Evolutionary conservation across 1,140 invertebrate species (phyloP).

Genomic region (Episyrphus balteatus): DNA sequence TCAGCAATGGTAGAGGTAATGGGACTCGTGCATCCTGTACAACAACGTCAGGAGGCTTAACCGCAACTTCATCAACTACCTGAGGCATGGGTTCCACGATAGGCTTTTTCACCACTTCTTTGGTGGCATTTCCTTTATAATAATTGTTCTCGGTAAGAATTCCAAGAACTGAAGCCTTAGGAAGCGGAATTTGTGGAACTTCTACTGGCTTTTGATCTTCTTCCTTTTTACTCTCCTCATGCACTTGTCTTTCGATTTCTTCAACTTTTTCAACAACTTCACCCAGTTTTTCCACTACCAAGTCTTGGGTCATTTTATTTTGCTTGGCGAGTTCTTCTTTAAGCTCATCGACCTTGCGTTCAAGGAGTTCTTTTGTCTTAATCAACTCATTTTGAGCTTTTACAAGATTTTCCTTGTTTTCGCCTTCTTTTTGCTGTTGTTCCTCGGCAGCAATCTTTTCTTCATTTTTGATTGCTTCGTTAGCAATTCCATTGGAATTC

Average conservation of each 20-base stretch:
- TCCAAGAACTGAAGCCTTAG: constrained; percentile 17
- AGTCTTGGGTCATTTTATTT: constrained; percentile 20
- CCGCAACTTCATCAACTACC: constrained; percentile 23
- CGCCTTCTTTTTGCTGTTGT: constrained; percentile 30
- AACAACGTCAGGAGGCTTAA: not conserved
- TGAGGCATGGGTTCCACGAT: constrained; percentile 30
- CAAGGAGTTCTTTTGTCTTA: constrained; percentile 42
- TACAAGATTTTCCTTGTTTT: constrained; percentile 36
- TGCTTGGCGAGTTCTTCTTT: constrained; percentile 36
- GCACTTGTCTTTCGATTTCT: constrained; percentile 9
- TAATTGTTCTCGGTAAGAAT: constrained; percentile 22
- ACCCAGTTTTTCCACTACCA: constrained; percentile 13
- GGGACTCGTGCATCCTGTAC: constrained; percentile 16
- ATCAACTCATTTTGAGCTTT: constrained; percentile 43
- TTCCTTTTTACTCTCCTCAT: constrained; percentile 2
- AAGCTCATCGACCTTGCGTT: constrained; percentile 38
- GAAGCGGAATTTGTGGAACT: not conserved
- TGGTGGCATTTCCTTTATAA: constrained; percentile 7
- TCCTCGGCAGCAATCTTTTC: constrained; percentile 41
- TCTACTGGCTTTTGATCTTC: constrained; percentile 1
- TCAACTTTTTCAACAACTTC: constrained; percentile 16
- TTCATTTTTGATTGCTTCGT: constrained; percentile 42
- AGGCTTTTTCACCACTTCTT: constrained; percentile 20
- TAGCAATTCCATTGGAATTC: constrained; percentile 18
- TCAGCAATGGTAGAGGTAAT: constrained; percentile 20